A percentile compares a stretch with the other conserved stretches of the same genome.
Evolutionary conservation across 2,113 vertebrate genomes (phyloP).

Genomic region (Microcebus tavaratra): DNA sequence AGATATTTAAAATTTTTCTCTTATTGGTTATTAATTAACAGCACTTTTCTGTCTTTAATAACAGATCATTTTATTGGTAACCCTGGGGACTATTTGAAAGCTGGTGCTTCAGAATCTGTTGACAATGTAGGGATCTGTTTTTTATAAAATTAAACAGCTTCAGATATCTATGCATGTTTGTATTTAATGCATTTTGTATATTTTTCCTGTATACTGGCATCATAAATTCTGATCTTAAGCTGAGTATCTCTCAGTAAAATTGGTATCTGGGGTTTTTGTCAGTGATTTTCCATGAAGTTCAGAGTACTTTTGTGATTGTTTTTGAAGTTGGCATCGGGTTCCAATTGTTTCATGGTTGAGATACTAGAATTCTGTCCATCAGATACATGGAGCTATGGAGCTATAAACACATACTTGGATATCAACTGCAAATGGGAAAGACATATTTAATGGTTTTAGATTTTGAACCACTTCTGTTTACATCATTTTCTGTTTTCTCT

Average conservation of each 20-base stretch:
- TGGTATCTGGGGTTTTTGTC: not conserved
- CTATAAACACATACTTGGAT: not conserved
- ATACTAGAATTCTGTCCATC: not conserved
- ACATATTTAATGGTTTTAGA: not conserved
- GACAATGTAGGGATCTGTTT: not conserved
- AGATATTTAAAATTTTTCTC: not conserved
- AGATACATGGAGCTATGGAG: not conserved
- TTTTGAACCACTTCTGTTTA: not conserved
- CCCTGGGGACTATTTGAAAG: not conserved
- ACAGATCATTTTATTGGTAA: conserved; percentile 24
- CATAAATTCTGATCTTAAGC: not conserved
- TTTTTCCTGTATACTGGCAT: not conserved
- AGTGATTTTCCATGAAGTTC: not conserved
- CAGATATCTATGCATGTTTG: not conserved
- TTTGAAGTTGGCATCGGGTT: not conserved
- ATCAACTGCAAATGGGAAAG: not conserved
- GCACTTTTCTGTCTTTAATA: not conserved
- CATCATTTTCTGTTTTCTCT: not conserved
- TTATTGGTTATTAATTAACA: not conserved
- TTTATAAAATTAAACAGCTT: not conserved
- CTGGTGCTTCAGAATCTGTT: not conserved
- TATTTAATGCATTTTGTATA: not conserved
- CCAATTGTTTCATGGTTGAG: not conserved
- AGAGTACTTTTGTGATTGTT: not conserved
- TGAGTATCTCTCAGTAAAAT: not conserved